phyloP scores from a whole-genome alignment of 2,888 invertebrate species.

The Acrobasis suavella region DNA sequence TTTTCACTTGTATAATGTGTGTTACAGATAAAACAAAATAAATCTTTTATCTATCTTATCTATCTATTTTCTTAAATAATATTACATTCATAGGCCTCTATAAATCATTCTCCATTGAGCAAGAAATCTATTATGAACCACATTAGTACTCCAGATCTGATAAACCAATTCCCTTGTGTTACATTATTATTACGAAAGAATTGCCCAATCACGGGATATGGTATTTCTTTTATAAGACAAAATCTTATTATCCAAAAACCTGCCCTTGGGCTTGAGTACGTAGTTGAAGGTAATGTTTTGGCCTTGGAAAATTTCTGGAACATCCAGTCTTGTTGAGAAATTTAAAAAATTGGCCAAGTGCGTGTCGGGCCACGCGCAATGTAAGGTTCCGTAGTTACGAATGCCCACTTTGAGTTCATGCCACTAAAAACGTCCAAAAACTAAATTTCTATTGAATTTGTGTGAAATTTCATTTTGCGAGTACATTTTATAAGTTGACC shows the following conservation, averaged over 20 bases:
- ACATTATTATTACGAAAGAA: slow-evolving; percentile 2
- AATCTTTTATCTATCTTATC: neutral
- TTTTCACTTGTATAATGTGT: too few species aligned
- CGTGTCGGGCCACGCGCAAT: too few species aligned
- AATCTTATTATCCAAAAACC: neutral
- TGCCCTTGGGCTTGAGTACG: neutral
- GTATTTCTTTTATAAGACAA: neutral
- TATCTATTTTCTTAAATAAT: neutral
- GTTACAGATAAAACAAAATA: too few species aligned
- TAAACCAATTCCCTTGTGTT: slow-evolving; percentile 2
- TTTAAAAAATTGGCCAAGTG: too few species aligned
- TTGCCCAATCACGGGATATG: neutral
- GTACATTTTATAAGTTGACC: too few species aligned
- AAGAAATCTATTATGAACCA: neutral
- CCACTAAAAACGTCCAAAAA: too few species aligned
- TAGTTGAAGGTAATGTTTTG: neutral
- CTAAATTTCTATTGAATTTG: too few species aligned
- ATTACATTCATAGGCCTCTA: neutral
- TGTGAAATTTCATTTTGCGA: too few species aligned
- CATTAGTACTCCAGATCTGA: neutral
- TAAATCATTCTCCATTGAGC: neutral
- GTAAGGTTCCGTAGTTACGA: too few species aligned
- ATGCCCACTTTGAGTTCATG: too few species aligned
- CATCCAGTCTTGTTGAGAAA: too few species aligned
- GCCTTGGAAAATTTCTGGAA: too few species aligned